Evolutionary conservation across 37 sponge, comb jelly and placozoan genomes (phyloP).

Genomic region (Hormiphora californensis): DNA sequence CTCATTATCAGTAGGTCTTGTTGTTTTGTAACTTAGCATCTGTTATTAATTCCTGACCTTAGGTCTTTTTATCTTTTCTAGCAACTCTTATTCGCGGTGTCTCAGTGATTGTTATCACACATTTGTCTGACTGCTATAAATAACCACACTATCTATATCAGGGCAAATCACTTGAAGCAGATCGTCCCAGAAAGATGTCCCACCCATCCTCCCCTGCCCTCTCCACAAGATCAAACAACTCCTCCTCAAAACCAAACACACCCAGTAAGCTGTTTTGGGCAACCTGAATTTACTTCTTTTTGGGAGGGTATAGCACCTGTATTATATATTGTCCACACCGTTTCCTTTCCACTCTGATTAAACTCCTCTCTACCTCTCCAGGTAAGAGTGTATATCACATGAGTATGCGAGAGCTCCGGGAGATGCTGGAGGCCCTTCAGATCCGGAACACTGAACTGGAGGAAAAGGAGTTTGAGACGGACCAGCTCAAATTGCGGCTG

Average conservation of each 20-base stretch:
- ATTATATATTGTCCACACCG: neutral
- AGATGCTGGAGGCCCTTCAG: slow-evolving; percentile 32
- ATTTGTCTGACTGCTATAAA: too few relatives aligned
- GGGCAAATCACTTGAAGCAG: too few relatives aligned
- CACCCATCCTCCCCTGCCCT: neutral
- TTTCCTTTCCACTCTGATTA: neutral
- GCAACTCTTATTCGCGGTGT: too few relatives aligned
- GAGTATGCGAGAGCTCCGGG: slow-evolving; percentile 37
- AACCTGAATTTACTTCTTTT: too few relatives aligned
- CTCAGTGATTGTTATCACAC: too few relatives aligned
- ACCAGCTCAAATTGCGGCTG: neutral
- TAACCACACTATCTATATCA: too few relatives aligned
- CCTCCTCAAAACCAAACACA: slow-evolving; percentile 4
- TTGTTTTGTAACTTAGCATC: too few relatives aligned
- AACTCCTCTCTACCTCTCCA: neutral
- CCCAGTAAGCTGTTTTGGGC: slow-evolving; percentile 4
- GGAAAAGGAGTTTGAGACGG: slow-evolving; percentile 32
- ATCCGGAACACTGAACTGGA: slow-evolving; percentile 3
- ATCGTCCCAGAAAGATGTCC: neutral
- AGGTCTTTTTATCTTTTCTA: too few relatives aligned
- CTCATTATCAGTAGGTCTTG: too few relatives aligned
- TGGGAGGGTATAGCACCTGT: neutral
- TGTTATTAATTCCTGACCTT: too few relatives aligned
- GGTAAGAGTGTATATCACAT: slow-evolving; percentile 50
- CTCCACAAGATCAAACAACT: neutral